Conservation (phyloP, 2,888 invertebrate genomes). For the Congeria kusceri region DNA sequence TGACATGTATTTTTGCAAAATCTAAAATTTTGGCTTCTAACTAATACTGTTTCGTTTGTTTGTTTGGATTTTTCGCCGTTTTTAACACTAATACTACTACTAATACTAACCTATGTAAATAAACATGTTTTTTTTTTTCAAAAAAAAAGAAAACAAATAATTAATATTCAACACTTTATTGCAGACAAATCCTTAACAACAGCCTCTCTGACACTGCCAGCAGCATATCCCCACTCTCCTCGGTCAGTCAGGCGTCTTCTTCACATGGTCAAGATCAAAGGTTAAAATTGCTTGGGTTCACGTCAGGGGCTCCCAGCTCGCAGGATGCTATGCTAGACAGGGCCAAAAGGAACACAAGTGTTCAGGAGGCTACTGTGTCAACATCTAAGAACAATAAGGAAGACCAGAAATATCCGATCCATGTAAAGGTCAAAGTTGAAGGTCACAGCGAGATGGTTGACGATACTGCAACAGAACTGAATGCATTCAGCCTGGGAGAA, state of each 20-base stretch:
- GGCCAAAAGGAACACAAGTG: not conserved
- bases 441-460: slow-evolving; percentile 28
- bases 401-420: not conserved
- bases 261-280: slow-evolving; percentile 1
- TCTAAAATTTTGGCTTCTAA: no score
- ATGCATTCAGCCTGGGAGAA: slow-evolving; percentile 50
- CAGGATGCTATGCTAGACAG: no score
- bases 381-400: not conserved
- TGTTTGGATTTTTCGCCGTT: no score
- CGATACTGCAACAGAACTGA: slow-evolving; percentile 49
- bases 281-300: not conserved
- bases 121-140: no score
- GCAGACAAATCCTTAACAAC: slow-evolving; percentile 17
- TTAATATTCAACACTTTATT: no score
- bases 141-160: no score
- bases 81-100: no score
- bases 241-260: slow-evolving; percentile 18
- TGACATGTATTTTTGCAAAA: no score
- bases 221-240: slow-evolving; percentile 17
- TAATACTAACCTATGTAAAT: no score
- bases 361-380: not conserved
- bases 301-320: no score
- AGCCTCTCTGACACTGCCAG: not conserved
- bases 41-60: no score
- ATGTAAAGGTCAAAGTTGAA: no score